Base-by-base conservation (phyloP, 2,797 vertebrate species). In the Psittacula echo region DNA sequence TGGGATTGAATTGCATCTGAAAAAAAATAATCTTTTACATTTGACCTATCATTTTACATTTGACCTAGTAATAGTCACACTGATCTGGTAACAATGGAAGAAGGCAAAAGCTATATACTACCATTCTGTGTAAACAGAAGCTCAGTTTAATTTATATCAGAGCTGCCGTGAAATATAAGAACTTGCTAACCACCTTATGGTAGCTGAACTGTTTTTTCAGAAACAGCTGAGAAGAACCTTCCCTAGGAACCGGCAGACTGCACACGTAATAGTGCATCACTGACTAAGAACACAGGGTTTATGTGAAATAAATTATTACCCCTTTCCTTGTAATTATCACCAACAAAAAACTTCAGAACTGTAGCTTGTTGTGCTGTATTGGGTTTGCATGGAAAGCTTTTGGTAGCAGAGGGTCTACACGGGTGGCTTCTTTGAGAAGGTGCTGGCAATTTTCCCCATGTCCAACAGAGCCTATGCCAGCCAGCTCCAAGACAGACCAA, bases 341-440 rank as follows among this genome's bases (percentile, higher is more conserved):
- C 12, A 64, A 58, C 15, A 12, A 74, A 56, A 67, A 84, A 42
- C 2, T 37, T 51, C 23, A 84, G 34, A 61, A 34, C 3, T 27
- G 3, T 24, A 41, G 24, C n/a, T 29, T 34, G 10, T 13, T 76
- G 15, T 39, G 22, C 58, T 42, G 7, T 32, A 18, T 3, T 65
- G 39, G 7, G 20, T 81, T 58, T 58, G 74, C 6, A 4, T 2
- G 24, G 17, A 29, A 58, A 0, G 0, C 30, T 30, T 86, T 71
- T 11, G 12, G 13, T 7, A 30, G 13, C 21, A 7, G 6, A 10
- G 13, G 8, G 4, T 8, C 23, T 13, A 32, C 13, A 11, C 10
- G 44, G 6, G 12, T 45, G 50, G 12, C 13, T 65, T 58, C n/a
- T 58, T 13, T 37, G 26, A 76, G 29, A 65, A 15, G 16, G 22